Percentiles rank a stretch among this genome's conserved stretches.
These are phyloP conservation scores for Sturnira hondurensis DNA, from an alignment of 2,113 vertebrate genomes.

Conservation along the genomic window DNA sequence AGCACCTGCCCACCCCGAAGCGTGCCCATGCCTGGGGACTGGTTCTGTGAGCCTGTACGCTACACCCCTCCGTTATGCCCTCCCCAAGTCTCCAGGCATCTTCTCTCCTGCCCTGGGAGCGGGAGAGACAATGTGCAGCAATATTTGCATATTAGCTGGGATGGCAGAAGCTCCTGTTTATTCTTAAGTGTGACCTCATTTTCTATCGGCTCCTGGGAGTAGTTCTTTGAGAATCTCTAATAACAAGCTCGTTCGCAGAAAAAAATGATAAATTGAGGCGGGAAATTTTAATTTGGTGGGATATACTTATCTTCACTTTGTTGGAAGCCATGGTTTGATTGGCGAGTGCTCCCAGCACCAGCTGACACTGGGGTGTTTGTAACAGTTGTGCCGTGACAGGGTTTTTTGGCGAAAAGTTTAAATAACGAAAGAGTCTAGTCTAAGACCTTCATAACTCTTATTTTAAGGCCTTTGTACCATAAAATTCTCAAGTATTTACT, in stretches of 20 bases:
- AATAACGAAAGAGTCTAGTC: neutral
- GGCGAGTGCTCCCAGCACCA: constrained; percentile 9
- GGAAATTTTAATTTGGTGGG: neutral
- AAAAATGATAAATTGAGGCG: constrained; percentile 26
- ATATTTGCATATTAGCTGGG: neutral
- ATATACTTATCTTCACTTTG: neutral
- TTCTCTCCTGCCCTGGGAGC: neutral
- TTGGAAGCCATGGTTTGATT: neutral
- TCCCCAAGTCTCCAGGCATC: neutral
- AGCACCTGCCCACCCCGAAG: neutral
- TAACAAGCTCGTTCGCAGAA: constrained; percentile 28
- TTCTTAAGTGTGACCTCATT: constrained; percentile 42
- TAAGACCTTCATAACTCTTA: neutral
- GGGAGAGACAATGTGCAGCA: neutral
- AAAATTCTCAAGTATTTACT: constrained; percentile 16
- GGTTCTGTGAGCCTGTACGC: neutral
- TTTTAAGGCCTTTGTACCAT: neutral
- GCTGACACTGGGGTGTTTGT: neutral
- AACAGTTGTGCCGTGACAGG: neutral
- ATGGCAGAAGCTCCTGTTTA: neutral
- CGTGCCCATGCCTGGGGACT: fast-evolving
- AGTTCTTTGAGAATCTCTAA: constrained; percentile 28
- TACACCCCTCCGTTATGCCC: neutral
- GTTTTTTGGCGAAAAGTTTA: neutral
- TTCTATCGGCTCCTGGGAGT: neutral